Conservation (phyloP, 92 coral and sea anemone genomes). For the Actinernus sp. region DNA sequence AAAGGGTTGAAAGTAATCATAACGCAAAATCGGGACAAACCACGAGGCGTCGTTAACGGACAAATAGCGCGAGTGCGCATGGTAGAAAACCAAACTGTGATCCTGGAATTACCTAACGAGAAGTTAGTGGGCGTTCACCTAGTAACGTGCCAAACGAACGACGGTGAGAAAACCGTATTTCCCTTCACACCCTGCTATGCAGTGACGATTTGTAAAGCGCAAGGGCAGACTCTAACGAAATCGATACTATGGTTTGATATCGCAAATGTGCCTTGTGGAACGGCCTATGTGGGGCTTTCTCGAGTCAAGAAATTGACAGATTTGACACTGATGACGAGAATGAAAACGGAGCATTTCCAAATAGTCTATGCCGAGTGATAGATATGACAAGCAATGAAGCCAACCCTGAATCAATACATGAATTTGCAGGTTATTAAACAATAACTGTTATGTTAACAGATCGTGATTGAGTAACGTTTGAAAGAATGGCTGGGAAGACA, state of each 20-base stretch:
- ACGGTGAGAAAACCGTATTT: not conserved
- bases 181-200: slow-evolving; percentile 22
- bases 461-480: not conserved
- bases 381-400: too few species aligned
- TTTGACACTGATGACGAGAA: not conserved
- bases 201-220: slow-evolving; percentile 24
- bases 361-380: too few species aligned
- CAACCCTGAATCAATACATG: too few species aligned
- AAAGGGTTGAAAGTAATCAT: too few species aligned
- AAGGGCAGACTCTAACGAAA: slow-evolving; percentile 11
- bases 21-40: slow-evolving; percentile 21
- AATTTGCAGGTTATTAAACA: not conserved
- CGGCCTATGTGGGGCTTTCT: slow-evolving; percentile 11
- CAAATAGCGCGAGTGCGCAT: not conserved
- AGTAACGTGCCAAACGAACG: not conserved
- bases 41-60: slow-evolving; percentile 14
- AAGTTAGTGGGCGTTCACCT: not conserved
- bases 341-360: not conserved
- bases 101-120: not conserved
- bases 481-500: not conserved
- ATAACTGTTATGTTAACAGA: not conserved
- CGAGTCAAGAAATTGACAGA: not conserved
- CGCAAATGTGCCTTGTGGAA: slow-evolving; percentile 9
- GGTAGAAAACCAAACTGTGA: not conserved
- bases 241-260: slow-evolving; percentile 28